phyloP scores from a whole-genome alignment of 2,888 invertebrate species.

The Drosophila macrospina region DNA sequence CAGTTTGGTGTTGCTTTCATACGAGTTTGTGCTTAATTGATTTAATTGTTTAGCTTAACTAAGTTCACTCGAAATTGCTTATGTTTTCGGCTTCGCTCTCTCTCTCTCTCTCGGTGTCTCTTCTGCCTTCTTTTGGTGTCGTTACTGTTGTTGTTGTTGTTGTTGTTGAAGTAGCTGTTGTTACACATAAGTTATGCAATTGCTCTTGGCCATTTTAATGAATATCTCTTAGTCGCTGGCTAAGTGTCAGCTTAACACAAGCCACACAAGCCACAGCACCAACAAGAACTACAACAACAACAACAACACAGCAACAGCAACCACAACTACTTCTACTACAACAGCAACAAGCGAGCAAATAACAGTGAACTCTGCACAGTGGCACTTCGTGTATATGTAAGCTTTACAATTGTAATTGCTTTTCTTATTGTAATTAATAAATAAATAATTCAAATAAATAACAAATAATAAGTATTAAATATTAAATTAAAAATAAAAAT shows the following conservation, averaged over 20 bases:
- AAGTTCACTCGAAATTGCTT: constrained; percentile 35
- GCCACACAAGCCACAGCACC: constrained; percentile 23
- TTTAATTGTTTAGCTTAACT: constrained; percentile 61
- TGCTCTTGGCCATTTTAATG: constrained; percentile 61
- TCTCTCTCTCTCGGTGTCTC: constrained; percentile 10
- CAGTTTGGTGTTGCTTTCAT: constrained; percentile 16
- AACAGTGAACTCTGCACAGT: constrained; percentile 41
- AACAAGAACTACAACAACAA: constrained; percentile 8
- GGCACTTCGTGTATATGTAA: not conserved
- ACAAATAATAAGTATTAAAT: no score
- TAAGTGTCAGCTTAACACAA: constrained; percentile 63
- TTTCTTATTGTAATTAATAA: no score
- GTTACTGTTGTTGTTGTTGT: constrained; percentile 17
- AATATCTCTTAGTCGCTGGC: constrained; percentile 64
- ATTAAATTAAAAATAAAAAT: no score
- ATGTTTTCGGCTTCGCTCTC: constrained; percentile 8
- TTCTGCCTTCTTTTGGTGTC: not conserved
- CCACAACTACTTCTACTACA: constrained; percentile 5
- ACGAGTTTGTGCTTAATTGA: constrained; percentile 57
- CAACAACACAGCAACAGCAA: constrained; percentile 5
- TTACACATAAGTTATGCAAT: constrained; percentile 65
- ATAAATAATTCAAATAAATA: no score
- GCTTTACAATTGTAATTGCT: not conserved
- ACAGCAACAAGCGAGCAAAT: constrained; percentile 3
- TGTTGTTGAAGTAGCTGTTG: constrained; percentile 25